phyloP scores from a whole-genome alignment of 1,140 invertebrate genomes.

The Coenobita brevimanus region DNA sequence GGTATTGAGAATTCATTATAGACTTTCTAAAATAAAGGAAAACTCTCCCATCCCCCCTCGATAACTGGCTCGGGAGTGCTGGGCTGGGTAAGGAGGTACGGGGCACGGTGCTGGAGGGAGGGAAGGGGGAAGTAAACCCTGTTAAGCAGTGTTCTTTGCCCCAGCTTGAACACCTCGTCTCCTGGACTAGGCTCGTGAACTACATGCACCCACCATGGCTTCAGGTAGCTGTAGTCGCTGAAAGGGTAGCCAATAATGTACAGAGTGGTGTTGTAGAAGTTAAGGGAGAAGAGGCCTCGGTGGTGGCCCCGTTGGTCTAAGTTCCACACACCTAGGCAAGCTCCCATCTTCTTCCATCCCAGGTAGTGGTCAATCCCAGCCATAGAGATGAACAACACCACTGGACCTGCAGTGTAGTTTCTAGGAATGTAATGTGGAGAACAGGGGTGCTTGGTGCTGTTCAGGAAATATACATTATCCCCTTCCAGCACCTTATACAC shows the following conservation, averaged over 20 bases:
- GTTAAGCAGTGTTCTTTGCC: too few species aligned
- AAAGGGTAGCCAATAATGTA: conserved; percentile 53
- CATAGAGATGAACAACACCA: conserved; percentile 24
- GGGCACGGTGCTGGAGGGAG: too few species aligned
- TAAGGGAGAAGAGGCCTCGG: conserved; percentile 36
- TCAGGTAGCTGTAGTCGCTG: conserved; percentile 48
- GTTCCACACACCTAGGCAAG: conserved; percentile 59
- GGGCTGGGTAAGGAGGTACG: too few species aligned
- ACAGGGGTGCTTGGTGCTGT: conserved; percentile 12
- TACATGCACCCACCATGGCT: too few species aligned
- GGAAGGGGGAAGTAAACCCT: too few species aligned
- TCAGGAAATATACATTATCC: conserved; percentile 4
- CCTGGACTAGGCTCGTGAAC: too few species aligned
- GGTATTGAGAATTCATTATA: too few species aligned
- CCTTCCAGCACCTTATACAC: conserved; percentile 23
- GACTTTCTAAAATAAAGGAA: too few species aligned
- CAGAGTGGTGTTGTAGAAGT: conserved; percentile 47
- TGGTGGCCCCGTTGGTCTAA: conserved; percentile 43
- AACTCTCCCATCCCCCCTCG: too few species aligned
- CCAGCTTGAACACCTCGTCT: too few species aligned
- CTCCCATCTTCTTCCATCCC: conserved; percentile 22
- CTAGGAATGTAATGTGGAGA: background rate
- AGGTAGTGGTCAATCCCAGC: conserved; percentile 7
- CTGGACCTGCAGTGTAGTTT: conserved; percentile 10
- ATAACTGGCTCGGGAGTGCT: too few species aligned